Percentiles rank a stretch among this genome's conserved stretches.
phyloP scores from a whole-genome alignment of 2,113 vertebrate genomes.

The Mobula hypostoma region DNA sequence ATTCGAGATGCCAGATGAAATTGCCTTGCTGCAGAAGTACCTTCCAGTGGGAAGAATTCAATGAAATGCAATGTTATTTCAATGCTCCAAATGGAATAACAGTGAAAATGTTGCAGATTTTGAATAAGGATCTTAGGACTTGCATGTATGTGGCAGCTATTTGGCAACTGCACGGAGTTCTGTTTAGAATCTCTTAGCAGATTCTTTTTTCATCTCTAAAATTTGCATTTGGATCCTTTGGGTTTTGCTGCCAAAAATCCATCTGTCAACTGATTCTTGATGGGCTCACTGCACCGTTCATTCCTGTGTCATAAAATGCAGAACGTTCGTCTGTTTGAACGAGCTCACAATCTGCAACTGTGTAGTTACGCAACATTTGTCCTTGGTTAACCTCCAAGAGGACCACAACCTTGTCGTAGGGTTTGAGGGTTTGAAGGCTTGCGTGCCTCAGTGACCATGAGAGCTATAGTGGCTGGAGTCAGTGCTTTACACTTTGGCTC shows the following conservation, averaged over 20 bases:
- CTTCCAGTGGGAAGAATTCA: background rate
- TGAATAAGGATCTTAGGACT: background rate
- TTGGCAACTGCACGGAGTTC: background rate
- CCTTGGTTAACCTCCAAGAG: background rate
- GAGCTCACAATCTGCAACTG: background rate
- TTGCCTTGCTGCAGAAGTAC: background rate
- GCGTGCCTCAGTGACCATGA: too few species aligned
- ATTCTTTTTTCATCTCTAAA: background rate
- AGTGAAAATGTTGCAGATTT: background rate
- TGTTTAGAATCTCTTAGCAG: background rate
- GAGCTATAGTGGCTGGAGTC: too few species aligned
- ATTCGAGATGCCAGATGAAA: background rate
- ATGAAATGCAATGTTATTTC: background rate
- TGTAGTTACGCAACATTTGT: background rate
- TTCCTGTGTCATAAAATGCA: background rate
- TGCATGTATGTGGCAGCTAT: background rate
- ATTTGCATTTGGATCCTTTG: background rate
- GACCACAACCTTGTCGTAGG: too few species aligned
- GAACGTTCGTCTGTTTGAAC: background rate
- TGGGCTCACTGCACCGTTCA: background rate
- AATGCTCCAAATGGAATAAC: background rate
- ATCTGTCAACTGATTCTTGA: background rate
- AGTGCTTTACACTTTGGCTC: too few species aligned
- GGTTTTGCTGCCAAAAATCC: background rate
- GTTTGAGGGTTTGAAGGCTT: too few species aligned